Conservation (phyloP, 2,888 invertebrate species). For the Alsophila aescularia region DNA sequence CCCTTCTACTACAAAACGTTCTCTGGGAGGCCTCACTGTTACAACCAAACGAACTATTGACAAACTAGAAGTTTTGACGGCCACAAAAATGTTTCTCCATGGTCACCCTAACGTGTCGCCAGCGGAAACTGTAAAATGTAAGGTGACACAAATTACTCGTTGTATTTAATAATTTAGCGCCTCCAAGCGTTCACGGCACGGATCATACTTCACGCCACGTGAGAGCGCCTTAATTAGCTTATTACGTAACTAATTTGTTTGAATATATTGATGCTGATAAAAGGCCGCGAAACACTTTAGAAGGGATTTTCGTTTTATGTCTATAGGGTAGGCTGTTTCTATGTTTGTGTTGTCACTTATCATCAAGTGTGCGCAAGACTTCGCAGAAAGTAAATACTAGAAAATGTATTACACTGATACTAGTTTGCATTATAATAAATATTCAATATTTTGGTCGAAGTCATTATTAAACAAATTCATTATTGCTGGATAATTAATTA, state of each 20-base stretch:
- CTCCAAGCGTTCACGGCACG: slow-evolving; percentile 27
- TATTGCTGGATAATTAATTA: no score
- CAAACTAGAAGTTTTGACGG: background rate
- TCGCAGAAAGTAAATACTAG: no score
- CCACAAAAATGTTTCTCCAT: slow-evolving; percentile 2
- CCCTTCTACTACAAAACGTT: no score
- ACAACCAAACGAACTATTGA: no score
- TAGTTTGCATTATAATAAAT: no score
- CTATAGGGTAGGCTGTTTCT: no score
- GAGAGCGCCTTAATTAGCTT: slow-evolving; percentile 20
- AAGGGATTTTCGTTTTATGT: background rate
- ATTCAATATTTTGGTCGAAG: no score
- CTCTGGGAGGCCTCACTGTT: no score
- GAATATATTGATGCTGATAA: slow-evolving; percentile 17
- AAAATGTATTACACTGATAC: no score
- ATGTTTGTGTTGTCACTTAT: background rate
- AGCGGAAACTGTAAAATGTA: slow-evolving; percentile 57
- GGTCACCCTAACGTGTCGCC: slow-evolving; percentile 39
- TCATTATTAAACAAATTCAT: no score
- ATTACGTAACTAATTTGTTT: slow-evolving; percentile 18
- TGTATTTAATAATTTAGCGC: slow-evolving; percentile 59
- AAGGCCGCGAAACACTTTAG: background rate
- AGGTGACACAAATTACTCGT: slow-evolving; percentile 61
- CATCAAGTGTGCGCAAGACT: background rate
- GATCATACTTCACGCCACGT: slow-evolving; percentile 31